Evolutionary conservation across 2,113 vertebrate genomes (phyloP).

Genomic region (Epinephelus moara): DNA sequence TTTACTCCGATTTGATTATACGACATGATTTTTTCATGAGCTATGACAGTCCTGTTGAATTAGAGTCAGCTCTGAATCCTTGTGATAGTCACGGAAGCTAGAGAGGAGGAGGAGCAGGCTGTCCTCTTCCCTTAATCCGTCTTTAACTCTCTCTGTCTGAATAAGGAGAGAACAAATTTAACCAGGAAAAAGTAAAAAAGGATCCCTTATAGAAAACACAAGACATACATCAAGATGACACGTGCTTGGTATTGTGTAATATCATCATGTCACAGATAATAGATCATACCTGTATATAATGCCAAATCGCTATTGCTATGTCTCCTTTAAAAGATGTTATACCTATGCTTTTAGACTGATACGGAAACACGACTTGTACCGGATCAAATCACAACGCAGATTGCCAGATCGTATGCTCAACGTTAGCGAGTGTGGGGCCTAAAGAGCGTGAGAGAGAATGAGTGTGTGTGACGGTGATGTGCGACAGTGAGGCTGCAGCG

Average conservation of each 20-base stretch:
- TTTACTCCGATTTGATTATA: slow-evolving; percentile 96
- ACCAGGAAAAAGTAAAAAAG: slow-evolving; percentile 9
- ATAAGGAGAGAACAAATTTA: slow-evolving; percentile 35
- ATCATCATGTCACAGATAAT: slow-evolving; percentile 14
- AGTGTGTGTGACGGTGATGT: no score
- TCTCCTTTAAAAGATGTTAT: background rate
- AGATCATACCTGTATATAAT: background rate
- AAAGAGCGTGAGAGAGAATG: no score
- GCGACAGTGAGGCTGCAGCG: no score
- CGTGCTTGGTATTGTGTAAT: background rate
- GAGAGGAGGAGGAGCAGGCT: slow-evolving; percentile 67
- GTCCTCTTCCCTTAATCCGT: slow-evolving; percentile 52
- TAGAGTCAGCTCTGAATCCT: slow-evolving; percentile 89
- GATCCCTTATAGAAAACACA: slow-evolving; percentile 19
- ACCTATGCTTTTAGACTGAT: background rate
- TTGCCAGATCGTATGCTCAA: no score
- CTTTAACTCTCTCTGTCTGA: slow-evolving; percentile 49
- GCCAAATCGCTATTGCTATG: background rate
- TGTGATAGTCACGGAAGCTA: slow-evolving; percentile 89
- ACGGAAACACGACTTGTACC: no score
- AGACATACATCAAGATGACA: slow-evolving; percentile 3
- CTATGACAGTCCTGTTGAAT: slow-evolving; percentile 92
- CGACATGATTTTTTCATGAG: slow-evolving; percentile 98
- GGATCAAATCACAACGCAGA: no score
- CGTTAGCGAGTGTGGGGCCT: no score